Percentiles rank a stretch among this genome's conserved stretches.
Conservation (phyloP, 2,797 vertebrate genomes). For the Eupleurogrammus muticus region DNA sequence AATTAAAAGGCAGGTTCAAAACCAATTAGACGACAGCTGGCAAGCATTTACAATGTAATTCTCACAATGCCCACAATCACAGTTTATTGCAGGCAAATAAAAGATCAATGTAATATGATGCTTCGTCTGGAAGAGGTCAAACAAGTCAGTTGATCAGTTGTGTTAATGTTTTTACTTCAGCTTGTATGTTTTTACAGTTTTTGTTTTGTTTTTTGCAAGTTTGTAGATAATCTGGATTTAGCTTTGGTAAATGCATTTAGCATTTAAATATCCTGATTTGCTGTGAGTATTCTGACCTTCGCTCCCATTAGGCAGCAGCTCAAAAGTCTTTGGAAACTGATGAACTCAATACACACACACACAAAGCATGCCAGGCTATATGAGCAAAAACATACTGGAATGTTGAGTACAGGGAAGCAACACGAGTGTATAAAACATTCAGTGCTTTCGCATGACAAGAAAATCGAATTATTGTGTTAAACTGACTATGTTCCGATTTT, state of each 20-base stretch:
- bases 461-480: too few relatives aligned
- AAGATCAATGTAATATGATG: not conserved
- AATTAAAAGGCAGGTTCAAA: not conserved
- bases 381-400: not conserved
- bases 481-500: too few relatives aligned
- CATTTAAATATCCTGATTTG: not conserved
- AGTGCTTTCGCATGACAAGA: too few relatives aligned
- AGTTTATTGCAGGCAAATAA: not conserved
- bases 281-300: conserved; percentile 12
- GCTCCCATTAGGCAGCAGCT: not conserved
- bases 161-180: not conserved
- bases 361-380: not conserved
- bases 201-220: not conserved
- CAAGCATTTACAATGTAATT: not conserved
- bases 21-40: not conserved
- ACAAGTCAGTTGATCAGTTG: not conserved
- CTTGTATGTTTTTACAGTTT: conserved; percentile 6
- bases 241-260: not conserved
- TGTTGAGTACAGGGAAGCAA: not conserved
- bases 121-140: not conserved
- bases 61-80: not conserved
- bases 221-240: not conserved
- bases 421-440: not conserved
- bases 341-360: too few relatives aligned
- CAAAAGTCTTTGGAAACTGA: too few relatives aligned